phyloP scores from a whole-genome alignment of 2,888 invertebrate species.

The Pandemis heparana region DNA sequence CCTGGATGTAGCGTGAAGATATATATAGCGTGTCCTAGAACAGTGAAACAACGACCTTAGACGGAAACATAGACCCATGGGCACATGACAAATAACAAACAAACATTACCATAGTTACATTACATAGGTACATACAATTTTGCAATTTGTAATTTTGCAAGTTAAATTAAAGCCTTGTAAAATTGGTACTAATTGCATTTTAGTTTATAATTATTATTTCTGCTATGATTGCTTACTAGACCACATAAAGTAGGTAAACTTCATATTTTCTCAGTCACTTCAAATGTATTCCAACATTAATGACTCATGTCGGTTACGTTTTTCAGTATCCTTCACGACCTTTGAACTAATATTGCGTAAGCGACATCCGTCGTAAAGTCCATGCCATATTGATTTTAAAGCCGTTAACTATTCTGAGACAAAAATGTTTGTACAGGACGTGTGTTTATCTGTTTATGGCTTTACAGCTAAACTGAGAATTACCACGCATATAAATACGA shows the following conservation, averaged over 20 bases:
- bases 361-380: background rate
- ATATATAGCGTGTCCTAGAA: conserved; percentile 20
- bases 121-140: no score
- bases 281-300: background rate
- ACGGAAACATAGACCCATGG: background rate
- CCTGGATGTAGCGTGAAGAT: conserved; percentile 15
- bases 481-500: background rate
- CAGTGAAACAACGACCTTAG: conserved; percentile 1
- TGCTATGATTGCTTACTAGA: no score
- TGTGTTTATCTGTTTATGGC: conserved; percentile 13
- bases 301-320: background rate
- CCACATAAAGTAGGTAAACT: no score
- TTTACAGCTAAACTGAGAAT: background rate
- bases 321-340: background rate
- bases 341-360: background rate
- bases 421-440: conserved; percentile 18
- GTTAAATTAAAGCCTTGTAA: no score
- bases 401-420: conserved; percentile 8
- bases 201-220: no score
- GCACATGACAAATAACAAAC: background rate
- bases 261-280: no score
- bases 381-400: background rate
- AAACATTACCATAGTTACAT: no score
- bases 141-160: no score
- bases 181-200: no score